Evolutionary conservation across 2,113 vertebrate species (phyloP).

Genomic region (Psephotus haematonotus): DNA sequence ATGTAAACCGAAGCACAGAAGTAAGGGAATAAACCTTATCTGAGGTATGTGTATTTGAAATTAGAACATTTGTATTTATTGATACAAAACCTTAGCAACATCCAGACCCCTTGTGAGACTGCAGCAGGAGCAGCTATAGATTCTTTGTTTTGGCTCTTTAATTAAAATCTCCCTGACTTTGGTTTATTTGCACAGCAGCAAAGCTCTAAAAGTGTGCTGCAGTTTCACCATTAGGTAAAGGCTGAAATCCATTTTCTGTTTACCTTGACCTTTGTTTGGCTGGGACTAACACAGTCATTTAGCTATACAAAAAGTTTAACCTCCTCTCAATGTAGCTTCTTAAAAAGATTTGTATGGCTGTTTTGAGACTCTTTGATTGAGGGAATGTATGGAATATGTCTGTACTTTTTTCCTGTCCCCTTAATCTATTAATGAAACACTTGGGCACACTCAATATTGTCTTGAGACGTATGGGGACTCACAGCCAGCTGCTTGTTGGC

Average conservation of each 20-base stretch:
- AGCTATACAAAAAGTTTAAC: neutral
- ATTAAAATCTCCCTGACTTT: neutral
- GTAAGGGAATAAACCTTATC: neutral
- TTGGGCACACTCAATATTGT: neutral
- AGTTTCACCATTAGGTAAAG: neutral
- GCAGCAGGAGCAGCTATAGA: neutral
- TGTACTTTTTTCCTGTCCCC: neutral
- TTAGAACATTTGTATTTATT: neutral
- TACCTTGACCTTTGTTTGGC: neutral
- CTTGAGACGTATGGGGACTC: conserved; percentile 19
- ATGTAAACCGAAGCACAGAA: neutral
- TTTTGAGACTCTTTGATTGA: neutral
- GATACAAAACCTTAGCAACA: neutral
- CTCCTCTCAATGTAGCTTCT: neutral
- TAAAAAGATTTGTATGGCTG: neutral
- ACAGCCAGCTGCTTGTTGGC: conserved; percentile 22
- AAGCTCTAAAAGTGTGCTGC: neutral
- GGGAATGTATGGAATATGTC: neutral
- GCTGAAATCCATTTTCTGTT: neutral
- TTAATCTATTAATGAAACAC: conserved; percentile 35
- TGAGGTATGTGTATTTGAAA: neutral
- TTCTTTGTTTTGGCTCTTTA: neutral
- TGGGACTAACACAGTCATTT: neutral
- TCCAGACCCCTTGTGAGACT: neutral
- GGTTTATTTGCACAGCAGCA: neutral